Percentiles rank a stretch among this genome's conserved stretches.
phyloP scores from a whole-genome alignment of 2,113 vertebrate species.

The Lanius ludovicianus region DNA sequence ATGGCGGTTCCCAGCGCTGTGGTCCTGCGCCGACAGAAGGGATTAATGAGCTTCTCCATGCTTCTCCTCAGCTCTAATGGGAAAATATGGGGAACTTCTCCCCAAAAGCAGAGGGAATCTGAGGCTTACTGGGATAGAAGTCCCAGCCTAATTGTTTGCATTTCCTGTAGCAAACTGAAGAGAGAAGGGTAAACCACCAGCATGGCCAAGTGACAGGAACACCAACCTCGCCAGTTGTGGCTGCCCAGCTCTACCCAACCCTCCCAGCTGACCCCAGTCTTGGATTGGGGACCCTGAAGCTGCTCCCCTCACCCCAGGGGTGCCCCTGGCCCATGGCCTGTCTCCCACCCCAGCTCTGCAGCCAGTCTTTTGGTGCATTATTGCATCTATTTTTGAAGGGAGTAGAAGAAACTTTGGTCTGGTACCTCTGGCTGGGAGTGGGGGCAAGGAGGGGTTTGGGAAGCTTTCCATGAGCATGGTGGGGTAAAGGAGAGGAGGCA shows the following conservation, averaged over 20 bases:
- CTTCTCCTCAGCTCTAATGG: background rate
- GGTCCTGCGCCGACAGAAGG: fast-evolving
- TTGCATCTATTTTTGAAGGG: background rate
- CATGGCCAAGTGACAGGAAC: background rate
- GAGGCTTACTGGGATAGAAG: background rate
- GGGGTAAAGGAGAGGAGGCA: background rate
- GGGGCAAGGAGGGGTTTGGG: background rate
- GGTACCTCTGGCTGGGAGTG: fast-evolving
- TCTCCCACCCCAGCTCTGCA: background rate
- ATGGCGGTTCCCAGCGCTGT: fast-evolving
- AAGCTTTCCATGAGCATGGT: background rate
- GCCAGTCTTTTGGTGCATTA: background rate
- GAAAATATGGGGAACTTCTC: fast-evolving
- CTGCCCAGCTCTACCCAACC: background rate
- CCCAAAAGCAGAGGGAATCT: background rate
- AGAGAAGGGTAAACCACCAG: background rate
- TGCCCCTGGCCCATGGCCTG: background rate
- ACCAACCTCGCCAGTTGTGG: fast-evolving
- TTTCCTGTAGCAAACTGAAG: background rate
- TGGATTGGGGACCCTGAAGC: background rate
- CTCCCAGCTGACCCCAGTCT: fast-evolving
- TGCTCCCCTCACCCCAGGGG: fast-evolving
- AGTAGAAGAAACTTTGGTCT: background rate
- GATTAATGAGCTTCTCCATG: fast-evolving
- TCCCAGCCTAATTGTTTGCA: background rate